Base-by-base conservation (phyloP, 92 coral and sea anemone genomes). In the Nematostella vectensis region DNA sequence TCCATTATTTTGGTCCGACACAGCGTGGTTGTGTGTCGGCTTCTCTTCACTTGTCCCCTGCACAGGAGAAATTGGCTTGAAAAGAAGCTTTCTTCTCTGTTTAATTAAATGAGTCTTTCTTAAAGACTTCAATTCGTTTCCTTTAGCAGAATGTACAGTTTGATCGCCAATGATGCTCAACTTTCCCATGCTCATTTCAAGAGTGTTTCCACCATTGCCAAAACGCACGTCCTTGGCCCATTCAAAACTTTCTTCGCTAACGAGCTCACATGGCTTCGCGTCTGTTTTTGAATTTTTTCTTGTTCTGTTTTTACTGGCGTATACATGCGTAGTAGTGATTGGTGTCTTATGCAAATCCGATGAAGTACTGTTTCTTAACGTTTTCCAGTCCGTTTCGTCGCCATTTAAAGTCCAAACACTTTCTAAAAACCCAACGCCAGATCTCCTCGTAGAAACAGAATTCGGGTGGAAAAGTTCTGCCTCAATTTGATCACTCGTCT, bases 361-460 rank as follows among this genome's bases (percentile, higher is more conserved):
- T 4, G 48, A 29, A 31, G 21, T 36, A 31, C 1, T 16, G 15
- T 27, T 2, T 2, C 11, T 33, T 11, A 47, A 18, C 15, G 24
- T 20, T 11, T 60, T 60, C 66, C 54, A 60, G 43, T 60, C 66
- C 17, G 66, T 17, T 25, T 58, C 64, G 25, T 58, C 64, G 16
- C 66, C 42, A 44, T 45, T 40, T 1, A 59, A 25, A 31, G 65
- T 33, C 40, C 40, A 33, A 33, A 15, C 40, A 33, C 40, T 33
- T 6, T 33, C 6, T 6, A 33, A 6, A 33, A 6, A 33, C 15
- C 40, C 40, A 33, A n/a, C n/a, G n/a, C n/a, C n/a, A n/a, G n/a
- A n/a, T n/a, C n/a, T n/a, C n/a, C n/a, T n/a, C n/a, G n/a, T n/a
- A n/a, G n/a, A n/a, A n/a, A n/a, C n/a, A n/a, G n/a, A n/a, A n/a